A percentile compares a stretch with the other conserved stretches of the same genome.
phyloP scores from a whole-genome alignment of 2,113 vertebrate species.

The Lipophrys pholis region DNA sequence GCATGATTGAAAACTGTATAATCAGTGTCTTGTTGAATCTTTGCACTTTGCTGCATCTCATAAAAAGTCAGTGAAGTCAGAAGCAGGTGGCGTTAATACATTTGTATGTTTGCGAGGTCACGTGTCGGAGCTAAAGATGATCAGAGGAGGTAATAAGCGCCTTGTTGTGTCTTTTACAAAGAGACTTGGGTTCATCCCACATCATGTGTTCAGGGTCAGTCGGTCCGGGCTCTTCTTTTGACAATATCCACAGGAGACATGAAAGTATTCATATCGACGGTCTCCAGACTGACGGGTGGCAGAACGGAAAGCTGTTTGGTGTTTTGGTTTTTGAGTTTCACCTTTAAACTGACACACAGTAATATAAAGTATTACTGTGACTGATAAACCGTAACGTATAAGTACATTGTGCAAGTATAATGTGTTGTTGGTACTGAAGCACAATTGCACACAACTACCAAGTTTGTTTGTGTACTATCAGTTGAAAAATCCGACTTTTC shows the following conservation, averaged over 20 bases:
- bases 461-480: constrained; percentile 35
- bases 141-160: constrained; percentile 60
- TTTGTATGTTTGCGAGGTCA: constrained; percentile 31
- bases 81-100: constrained; percentile 28
- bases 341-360: constrained; percentile 45
- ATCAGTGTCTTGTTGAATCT: constrained; percentile 68
- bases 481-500: constrained; percentile 39
- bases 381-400: constrained; percentile 56
- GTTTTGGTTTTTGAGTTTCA: constrained; percentile 59
- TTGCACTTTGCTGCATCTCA: constrained; percentile 65
- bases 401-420: constrained; percentile 65
- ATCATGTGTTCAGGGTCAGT: constrained; percentile 47
- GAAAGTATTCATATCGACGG: constrained; percentile 49
- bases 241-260: constrained; percentile 60
- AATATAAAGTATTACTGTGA: constrained; percentile 57
- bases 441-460: constrained; percentile 59
- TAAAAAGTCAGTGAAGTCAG: constrained; percentile 35
- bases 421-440: constrained; percentile 66
- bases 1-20: constrained; percentile 59
- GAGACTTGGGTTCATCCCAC: constrained; percentile 40
- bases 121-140: constrained; percentile 36
- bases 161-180: constrained; percentile 62
- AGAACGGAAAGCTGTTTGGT: constrained; percentile 60
- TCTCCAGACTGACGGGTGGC: constrained; percentile 25
- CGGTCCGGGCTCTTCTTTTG: constrained; percentile 47